phyloP scores from a whole-genome alignment of 2,113 vertebrate species.

The Agelaius tricolor region DNA sequence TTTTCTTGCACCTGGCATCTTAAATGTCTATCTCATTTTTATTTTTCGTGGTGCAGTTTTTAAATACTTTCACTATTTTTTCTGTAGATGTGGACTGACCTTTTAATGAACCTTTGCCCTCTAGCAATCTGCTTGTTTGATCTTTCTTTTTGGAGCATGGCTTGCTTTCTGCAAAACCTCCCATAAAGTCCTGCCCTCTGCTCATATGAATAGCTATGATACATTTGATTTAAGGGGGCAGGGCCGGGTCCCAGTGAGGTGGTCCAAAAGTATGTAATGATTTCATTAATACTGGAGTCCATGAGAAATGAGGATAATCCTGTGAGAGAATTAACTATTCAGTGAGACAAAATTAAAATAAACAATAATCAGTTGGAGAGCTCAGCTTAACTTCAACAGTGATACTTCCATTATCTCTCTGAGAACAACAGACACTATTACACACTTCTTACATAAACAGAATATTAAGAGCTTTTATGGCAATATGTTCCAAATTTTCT shows the following conservation, averaged over 20 bases:
- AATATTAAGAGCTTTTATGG: not conserved
- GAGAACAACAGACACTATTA: not conserved
- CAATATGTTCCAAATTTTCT: not conserved
- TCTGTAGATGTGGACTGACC: not conserved
- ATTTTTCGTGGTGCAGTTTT: not conserved
- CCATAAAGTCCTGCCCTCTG: not conserved
- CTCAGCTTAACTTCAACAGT: conserved; percentile 33
- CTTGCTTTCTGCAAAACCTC: not conserved
- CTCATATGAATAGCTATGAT: not conserved
- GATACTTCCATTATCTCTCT: not conserved
- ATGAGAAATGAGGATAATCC: not conserved
- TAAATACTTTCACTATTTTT: not conserved
- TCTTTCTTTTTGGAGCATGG: not conserved
- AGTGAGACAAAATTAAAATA: conserved; percentile 44
- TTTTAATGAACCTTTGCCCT: not conserved
- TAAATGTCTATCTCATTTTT: not conserved
- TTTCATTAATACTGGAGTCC: not conserved
- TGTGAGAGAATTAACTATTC: conserved; percentile 10
- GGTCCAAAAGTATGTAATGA: not conserved
- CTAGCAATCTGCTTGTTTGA: not conserved
- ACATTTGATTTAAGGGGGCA: not conserved
- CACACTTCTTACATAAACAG: not conserved
- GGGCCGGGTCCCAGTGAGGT: not conserved
- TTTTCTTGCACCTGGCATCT: not conserved
- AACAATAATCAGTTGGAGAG: not conserved